Base-by-base conservation (phyloP, 2,888 invertebrate genomes). In the Tribolium freemani region DNA sequence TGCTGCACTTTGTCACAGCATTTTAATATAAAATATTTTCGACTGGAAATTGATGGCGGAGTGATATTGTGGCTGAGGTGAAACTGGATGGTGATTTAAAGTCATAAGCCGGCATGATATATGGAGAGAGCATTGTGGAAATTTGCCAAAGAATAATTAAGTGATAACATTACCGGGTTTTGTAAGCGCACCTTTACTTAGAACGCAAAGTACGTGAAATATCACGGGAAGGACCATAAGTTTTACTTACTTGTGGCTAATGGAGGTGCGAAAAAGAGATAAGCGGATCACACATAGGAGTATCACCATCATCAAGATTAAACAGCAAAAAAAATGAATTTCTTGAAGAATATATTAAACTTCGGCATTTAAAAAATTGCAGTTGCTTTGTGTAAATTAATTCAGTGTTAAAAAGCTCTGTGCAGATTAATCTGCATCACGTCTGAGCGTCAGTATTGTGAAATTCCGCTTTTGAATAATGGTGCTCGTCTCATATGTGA, bases 1-100 rank as follows among this genome's bases (percentile, higher is more conserved):
- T 75, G 77, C 77, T 80, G 81, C 83, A 80, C 80, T 82, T 82
- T 83, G 82, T 83, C 83, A 81, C 79, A 72, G 79, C 78, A 77
- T 81, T 82, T 83, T 82, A 83, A 84, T 84, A 83, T 82, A 83
- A 83, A 82, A 82, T 81, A 80, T 77, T 81, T 79, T 76, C 78
- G 78, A 75, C 76, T 74, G 75, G 51, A 54, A 67, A 67, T 67
- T 67, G 67, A 67, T 67, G 69, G 30, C 38, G 53, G 60, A 31
- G 20, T 6, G 13, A 66, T 60, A 69, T 48, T 67, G 75, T 61
- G 69, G 73, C 69, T 64, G 63, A 71, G 54, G 70, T 75, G 61
- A 72, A 74, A 57, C 56, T 16, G 66, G 61, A 64, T 64, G 64
- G 53, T 64, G 74, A 71, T 73, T 64, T 67, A 75, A 57, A 61